These are phyloP conservation scores for Drosophila glabriapex DNA, from an alignment of 2,888 invertebrate species.

Conservation along the genomic window DNA sequence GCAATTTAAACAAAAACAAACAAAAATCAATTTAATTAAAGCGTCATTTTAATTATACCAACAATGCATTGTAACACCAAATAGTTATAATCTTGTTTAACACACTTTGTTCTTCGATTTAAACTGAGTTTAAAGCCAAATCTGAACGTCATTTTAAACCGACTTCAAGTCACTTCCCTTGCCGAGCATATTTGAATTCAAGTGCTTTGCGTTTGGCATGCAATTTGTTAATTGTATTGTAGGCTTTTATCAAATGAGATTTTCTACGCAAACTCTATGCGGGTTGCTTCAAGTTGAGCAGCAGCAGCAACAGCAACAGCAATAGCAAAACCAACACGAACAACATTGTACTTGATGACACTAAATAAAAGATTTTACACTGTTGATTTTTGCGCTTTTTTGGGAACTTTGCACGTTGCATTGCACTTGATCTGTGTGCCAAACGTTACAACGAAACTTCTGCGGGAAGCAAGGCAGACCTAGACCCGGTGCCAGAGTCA, in stretches of 20 bases:
- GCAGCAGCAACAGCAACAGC: conserved; percentile 14
- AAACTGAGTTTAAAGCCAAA: background rate
- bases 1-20: conserved; percentile 60
- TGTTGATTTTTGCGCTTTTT: conserved; percentile 81
- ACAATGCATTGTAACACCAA: conserved; percentile 17
- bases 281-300: conserved; percentile 63
- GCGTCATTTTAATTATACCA: conserved; percentile 36
- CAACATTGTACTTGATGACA: conserved; percentile 73
- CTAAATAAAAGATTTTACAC: conserved; percentile 81
- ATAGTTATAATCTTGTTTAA: conserved; percentile 44
- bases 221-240: conserved; percentile 78
- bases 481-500: conserved; percentile 5
- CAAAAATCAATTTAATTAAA: conserved; percentile 67
- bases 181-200: background rate
- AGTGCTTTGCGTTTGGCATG: conserved; percentile 26
- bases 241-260: conserved; percentile 65
- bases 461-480: conserved; percentile 31
- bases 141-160: conserved; percentile 1
- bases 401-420: conserved; percentile 78
- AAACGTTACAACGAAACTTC: conserved; percentile 79
- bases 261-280: conserved; percentile 53
- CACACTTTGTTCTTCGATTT: conserved; percentile 20
- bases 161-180: background rate
- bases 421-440: conserved; percentile 82
- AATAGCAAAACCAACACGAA: conserved; percentile 24